Conservation (phyloP, 2,113 vertebrate genomes). For the Anseranas semipalmata region DNA sequence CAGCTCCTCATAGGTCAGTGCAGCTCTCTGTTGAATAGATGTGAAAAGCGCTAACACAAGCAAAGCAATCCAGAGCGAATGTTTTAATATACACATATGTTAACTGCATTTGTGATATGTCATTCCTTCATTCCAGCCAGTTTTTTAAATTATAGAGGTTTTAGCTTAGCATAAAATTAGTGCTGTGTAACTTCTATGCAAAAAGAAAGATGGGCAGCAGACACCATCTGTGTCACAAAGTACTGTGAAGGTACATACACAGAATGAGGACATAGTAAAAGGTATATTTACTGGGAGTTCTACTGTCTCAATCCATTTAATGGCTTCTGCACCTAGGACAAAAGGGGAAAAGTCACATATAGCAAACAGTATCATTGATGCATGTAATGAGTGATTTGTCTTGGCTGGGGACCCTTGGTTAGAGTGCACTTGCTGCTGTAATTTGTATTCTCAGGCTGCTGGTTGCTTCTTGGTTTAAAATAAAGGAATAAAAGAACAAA, state of each 20-base stretch:
- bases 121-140: background rate
- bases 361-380: conserved; percentile 42
- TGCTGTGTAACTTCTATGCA: background rate
- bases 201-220: background rate
- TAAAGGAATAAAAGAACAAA: conserved; percentile 7
- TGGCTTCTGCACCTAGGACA: conserved; percentile 45
- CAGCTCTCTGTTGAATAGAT: background rate
- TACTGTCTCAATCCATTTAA: conserved; percentile 29
- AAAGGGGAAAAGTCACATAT: conserved; percentile 45
- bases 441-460: conserved; percentile 41
- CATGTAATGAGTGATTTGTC: conserved; percentile 63
- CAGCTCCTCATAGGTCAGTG: background rate
- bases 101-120: background rate
- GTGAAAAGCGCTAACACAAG: background rate
- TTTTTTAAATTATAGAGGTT: background rate
- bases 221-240: background rate
- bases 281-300: conserved; percentile 8
- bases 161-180: background rate
- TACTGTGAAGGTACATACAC: background rate
- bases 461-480: conserved; percentile 29
- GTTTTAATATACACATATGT: background rate
- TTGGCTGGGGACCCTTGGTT: conserved; percentile 35
- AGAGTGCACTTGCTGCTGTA: conserved; percentile 15
- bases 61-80: background rate
- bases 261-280: background rate